Evolutionary conservation across 2,113 vertebrate genomes (phyloP).

Genomic region (Leucopternis melanops): DNA sequence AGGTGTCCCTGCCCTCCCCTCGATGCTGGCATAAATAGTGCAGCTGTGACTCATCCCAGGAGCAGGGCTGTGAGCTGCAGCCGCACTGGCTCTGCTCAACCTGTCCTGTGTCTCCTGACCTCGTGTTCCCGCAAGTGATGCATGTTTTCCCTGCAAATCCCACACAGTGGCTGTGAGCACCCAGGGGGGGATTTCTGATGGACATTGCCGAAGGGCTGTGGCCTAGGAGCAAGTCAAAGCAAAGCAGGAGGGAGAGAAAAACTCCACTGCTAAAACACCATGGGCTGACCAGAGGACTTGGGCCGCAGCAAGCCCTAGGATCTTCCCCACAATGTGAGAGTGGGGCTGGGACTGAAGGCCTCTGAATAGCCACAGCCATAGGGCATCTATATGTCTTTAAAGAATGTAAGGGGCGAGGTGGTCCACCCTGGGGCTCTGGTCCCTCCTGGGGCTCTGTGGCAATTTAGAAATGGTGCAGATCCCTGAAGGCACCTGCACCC

Average conservation of each 20-base stretch:
- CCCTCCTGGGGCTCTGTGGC: not conserved
- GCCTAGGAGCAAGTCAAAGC: not conserved
- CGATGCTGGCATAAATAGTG: rapidly evolving
- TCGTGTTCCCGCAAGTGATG: rapidly evolving
- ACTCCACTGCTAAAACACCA: not conserved
- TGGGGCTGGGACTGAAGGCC: not conserved
- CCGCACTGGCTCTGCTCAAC: rapidly evolving
- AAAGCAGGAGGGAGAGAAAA: not conserved
- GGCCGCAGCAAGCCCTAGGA: not conserved
- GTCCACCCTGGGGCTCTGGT: not conserved
- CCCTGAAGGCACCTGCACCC: not conserved
- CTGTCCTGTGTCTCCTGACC: not conserved
- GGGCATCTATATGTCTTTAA: not conserved
- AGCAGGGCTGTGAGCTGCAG: not conserved
- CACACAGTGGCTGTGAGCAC: not conserved
- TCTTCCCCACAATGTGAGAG: rapidly evolving
- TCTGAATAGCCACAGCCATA: not conserved
- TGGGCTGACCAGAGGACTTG: not conserved
- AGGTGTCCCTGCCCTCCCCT: not conserved
- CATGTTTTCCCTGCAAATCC: not conserved
- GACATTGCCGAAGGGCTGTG: not conserved
- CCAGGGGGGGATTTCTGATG: not conserved
- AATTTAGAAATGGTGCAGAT: not conserved
- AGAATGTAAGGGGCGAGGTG: not conserved
- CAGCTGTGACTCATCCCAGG: not conserved